Percentiles rank a stretch among this genome's conserved stretches.
phyloP scores from a whole-genome alignment of 2,797 vertebrate genomes.

The Podarcis lilfordi region DNA sequence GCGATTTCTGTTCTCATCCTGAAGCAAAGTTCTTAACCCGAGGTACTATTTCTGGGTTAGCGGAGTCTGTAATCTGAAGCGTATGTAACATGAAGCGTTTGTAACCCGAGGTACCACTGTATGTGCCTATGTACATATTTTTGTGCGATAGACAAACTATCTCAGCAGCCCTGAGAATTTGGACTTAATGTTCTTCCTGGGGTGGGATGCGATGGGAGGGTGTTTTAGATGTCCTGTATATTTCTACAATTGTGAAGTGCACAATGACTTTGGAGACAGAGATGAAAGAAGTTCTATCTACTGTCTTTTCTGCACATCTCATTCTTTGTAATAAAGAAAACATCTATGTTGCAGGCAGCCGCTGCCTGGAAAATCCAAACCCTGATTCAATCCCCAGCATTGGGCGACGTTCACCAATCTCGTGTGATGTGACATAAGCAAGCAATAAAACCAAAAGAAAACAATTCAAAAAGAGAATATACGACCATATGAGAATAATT shows the following conservation, averaged over 20 bases:
- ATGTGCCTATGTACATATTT: not conserved
- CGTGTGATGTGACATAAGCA: conserved; percentile 31
- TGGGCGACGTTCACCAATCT: not conserved
- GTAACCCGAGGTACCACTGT: not conserved
- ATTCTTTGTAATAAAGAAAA: conserved; percentile 6
- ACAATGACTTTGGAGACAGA: not conserved
- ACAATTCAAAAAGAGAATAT: not conserved
- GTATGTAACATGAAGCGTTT: too few relatives aligned
- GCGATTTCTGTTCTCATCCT: too few relatives aligned
- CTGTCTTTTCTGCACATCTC: not conserved
- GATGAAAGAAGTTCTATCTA: conserved; percentile 23
- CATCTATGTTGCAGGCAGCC: not conserved
- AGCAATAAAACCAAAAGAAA: conserved; percentile 41
- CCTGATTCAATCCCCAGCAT: not conserved
- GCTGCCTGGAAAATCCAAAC: not conserved
- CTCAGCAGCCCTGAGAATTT: not conserved
- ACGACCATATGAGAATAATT: conserved; percentile 57
- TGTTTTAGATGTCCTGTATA: too few relatives aligned
- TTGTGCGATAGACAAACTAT: not conserved
- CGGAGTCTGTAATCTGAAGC: too few relatives aligned
- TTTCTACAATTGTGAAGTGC: not conserved
- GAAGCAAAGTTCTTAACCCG: too few relatives aligned
- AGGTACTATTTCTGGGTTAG: too few relatives aligned
- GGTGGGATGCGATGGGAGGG: too few relatives aligned
- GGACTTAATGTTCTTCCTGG: too few relatives aligned